Evolutionary conservation across 2,888 invertebrate genomes (phyloP).

Genomic region (Drosophila nr. perissopoda): DNA sequence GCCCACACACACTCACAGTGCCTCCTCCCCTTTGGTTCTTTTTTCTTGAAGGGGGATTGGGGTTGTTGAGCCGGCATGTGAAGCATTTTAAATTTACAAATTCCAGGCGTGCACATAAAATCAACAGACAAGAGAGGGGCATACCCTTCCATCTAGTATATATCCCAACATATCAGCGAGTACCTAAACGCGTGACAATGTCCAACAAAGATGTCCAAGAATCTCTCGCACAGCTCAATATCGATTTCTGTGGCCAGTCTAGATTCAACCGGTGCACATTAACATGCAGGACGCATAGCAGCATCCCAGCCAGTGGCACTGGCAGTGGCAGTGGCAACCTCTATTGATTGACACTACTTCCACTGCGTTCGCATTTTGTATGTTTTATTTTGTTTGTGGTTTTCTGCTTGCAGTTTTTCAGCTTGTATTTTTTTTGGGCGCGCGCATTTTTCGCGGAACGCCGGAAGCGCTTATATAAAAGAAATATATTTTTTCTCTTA

Average conservation of each 20-base stretch:
- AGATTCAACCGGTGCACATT: conserved; percentile 58
- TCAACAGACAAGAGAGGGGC: conserved; percentile 67
- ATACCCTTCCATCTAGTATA: neutral
- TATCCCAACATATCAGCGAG: conserved; percentile 33
- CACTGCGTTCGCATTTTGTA: conserved; percentile 56
- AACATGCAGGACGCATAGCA: conserved; percentile 81
- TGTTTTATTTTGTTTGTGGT: conserved; percentile 1
- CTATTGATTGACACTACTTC: conserved; percentile 84
- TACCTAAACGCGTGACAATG: conserved; percentile 65
- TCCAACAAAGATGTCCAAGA: conserved; percentile 45
- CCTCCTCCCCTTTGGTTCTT: neutral
- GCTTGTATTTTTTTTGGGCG: conserved; percentile 15
- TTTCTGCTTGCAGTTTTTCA: conserved; percentile 24
- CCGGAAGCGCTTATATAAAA: conserved; percentile 75
- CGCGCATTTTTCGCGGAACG: conserved; percentile 74
- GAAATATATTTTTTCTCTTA: conserved; percentile 43
- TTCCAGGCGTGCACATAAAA: conserved; percentile 76
- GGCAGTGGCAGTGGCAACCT: conserved; percentile 43
- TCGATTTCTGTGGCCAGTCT: conserved; percentile 47
- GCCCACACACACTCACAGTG: conserved; percentile 7
- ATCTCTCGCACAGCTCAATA: conserved; percentile 58
- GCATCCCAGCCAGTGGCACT: conserved; percentile 34
- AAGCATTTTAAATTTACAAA: conserved; percentile 81
- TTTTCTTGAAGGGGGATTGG: neutral
- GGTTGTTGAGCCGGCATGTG: conserved; percentile 43